phyloP scores from a whole-genome alignment of 2,113 vertebrate genomes.

The Scomber japonicus region DNA sequence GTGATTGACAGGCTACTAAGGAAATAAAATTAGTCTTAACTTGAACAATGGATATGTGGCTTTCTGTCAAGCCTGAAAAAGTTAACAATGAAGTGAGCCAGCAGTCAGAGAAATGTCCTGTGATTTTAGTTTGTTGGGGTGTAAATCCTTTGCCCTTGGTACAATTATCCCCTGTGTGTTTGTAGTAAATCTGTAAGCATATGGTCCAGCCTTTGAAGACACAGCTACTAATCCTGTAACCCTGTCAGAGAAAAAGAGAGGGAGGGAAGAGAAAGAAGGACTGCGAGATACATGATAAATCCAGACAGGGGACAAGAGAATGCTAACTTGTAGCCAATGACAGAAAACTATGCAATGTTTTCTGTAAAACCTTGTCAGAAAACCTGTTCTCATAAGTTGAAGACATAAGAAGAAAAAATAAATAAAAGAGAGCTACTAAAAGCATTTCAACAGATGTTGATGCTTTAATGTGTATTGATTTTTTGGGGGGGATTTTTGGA shows the following conservation, averaged over 20 bases:
- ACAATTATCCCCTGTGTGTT: slow-evolving; percentile 71
- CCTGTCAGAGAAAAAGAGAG: slow-evolving; percentile 26
- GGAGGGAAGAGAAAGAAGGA: slow-evolving; percentile 11
- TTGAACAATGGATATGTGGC: slow-evolving; percentile 45
- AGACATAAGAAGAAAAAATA: slow-evolving; percentile 17
- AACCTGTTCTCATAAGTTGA: slow-evolving; percentile 35
- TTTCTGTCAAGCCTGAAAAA: slow-evolving; percentile 25
- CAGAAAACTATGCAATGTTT: slow-evolving; percentile 17
- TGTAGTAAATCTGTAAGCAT: slow-evolving; percentile 64
- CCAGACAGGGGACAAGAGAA: not conserved
- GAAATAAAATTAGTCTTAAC: slow-evolving; percentile 45
- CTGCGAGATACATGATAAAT: slow-evolving; percentile 2
- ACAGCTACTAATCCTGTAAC: slow-evolving; percentile 59
- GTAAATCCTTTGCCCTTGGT: slow-evolving; percentile 58
- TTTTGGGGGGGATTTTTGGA: slow-evolving; percentile 42
- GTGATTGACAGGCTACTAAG: slow-evolving; percentile 43
- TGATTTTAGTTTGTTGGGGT: slow-evolving; percentile 52
- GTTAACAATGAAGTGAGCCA: slow-evolving; percentile 19
- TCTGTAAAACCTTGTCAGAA: slow-evolving; percentile 4
- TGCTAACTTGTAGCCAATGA: not conserved
- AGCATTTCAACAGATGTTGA: slow-evolving; percentile 60
- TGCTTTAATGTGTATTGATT: slow-evolving; percentile 51
- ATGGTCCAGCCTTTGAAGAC: slow-evolving; percentile 66
- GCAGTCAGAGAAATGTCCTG: slow-evolving; percentile 32
- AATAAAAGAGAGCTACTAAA: slow-evolving; percentile 21